These are phyloP conservation scores for Drosophila sulfurigaster DNA, from an alignment of 1,140 invertebrate species.

Conservation along the genomic window DNA sequence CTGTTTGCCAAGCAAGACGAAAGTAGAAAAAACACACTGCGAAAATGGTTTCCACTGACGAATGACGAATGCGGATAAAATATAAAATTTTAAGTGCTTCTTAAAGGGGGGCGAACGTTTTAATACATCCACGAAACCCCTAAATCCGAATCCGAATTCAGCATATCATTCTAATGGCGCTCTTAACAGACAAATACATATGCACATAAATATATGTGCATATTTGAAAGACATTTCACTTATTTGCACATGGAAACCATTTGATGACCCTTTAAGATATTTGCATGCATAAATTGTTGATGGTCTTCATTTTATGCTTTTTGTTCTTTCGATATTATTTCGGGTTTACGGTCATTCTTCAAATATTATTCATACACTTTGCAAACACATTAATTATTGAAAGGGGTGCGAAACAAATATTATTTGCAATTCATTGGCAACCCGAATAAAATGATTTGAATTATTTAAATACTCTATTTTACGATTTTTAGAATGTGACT, in stretches of 20 bases:
- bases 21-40: constrained; percentile 36
- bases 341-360: background rate
- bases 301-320: background rate
- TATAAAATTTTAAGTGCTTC: constrained; percentile 55
- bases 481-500: too few species aligned
- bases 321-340: background rate
- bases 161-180: constrained; percentile 16
- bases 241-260: constrained; percentile 23
- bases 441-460: background rate
- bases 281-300: constrained; percentile 19
- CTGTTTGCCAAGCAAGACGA: constrained; percentile 58
- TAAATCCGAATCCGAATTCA: background rate
- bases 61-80: constrained; percentile 25
- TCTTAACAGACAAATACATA: background rate
- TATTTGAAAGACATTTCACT: constrained; percentile 15
- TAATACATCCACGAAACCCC: background rate
- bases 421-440: background rate
- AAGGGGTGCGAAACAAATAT: background rate
- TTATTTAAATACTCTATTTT: background rate
- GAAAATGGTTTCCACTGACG: constrained; percentile 51
- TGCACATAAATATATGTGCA: constrained; percentile 10
- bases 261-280: constrained; percentile 25
- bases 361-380: background rate
- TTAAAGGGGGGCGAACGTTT: constrained; percentile 55
- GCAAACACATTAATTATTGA: background rate